These are phyloP conservation scores for Sebastes miniatus DNA, from an alignment of 2,797 vertebrate genomes.

Conservation along the genomic window DNA sequence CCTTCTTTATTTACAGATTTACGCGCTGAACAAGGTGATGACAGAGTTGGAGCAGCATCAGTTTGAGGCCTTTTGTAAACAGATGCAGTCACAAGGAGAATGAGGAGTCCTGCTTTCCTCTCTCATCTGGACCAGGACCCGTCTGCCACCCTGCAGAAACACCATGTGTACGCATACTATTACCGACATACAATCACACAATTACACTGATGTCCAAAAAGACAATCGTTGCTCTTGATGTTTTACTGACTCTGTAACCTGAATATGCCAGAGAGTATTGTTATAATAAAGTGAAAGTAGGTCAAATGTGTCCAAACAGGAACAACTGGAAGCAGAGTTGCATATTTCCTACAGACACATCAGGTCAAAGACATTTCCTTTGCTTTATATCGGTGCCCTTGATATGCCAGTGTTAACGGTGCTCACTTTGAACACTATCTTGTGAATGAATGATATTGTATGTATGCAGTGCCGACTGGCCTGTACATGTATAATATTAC, in stretches of 20 bases:
- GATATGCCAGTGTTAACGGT: constrained; percentile 1
- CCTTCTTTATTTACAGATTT: constrained; percentile 82
- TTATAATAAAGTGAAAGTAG: background rate
- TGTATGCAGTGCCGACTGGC: background rate
- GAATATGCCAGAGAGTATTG: background rate
- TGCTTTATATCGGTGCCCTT: background rate
- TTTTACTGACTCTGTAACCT: background rate
- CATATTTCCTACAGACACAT: no score
- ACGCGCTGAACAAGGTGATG: constrained; percentile 97
- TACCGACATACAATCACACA: background rate
- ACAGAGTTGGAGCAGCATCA: constrained; percentile 96
- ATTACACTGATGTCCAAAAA: background rate
- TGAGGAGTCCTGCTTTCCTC: constrained; percentile 71
- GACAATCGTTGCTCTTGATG: background rate
- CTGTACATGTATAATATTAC: background rate
- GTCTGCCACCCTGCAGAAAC: background rate
- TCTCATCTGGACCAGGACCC: constrained; percentile 14
- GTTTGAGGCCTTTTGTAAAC: constrained; percentile 96
- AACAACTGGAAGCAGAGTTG: background rate
- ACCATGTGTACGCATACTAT: background rate
- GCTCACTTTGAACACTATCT: background rate
- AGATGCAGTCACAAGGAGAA: constrained; percentile 91
- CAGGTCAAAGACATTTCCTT: no score
- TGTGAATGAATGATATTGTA: background rate
- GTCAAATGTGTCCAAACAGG: background rate